Percentiles rank a stretch among this genome's conserved stretches.
Conservation (phyloP, 2,888 invertebrate genomes). For the Ryuthela nishihirai region DNA sequence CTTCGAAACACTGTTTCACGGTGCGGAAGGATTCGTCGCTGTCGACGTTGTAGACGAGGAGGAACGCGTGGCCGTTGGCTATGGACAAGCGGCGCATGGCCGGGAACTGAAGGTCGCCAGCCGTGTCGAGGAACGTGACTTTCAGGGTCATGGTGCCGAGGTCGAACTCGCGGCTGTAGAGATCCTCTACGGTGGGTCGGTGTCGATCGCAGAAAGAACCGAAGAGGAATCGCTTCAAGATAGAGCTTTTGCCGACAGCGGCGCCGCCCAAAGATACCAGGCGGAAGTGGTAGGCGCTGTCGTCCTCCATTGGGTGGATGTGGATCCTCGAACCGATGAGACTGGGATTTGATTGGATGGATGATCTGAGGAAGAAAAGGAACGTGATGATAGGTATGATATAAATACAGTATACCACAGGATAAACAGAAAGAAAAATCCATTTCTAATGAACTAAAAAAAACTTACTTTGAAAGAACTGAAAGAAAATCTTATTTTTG, state of each 20-base stretch:
- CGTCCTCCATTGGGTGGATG: no score
- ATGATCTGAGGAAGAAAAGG: no score
- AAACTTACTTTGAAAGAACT: no score
- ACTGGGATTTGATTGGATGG: no score
- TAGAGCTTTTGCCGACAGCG: slow-evolving; percentile 90
- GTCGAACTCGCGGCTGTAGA: slow-evolving; percentile 83
- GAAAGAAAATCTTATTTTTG: no score
- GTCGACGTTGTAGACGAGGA: slow-evolving; percentile 88
- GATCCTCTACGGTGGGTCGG: slow-evolving; percentile 91
- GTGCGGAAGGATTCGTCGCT: slow-evolving; percentile 69
- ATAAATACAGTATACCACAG: no score
- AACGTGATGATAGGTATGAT: no score
- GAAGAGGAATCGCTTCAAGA: slow-evolving; percentile 85
- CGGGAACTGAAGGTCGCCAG: slow-evolving; percentile 88
- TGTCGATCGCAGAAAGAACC: slow-evolving; percentile 83
- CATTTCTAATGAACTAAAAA: no score
- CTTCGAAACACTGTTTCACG: slow-evolving; percentile 71
- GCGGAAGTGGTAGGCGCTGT: slow-evolving; percentile 30
- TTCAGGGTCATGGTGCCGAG: slow-evolving; percentile 56
- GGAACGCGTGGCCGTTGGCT: slow-evolving; percentile 91
- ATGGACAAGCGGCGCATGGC: slow-evolving; percentile 96
- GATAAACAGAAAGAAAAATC: no score
- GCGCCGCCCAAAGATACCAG: slow-evolving; percentile 59
- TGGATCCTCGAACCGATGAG: no score
- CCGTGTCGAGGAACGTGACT: slow-evolving; percentile 91